Evolutionary conservation across 2,113 vertebrate genomes (phyloP), one percentile per base, ranked within the genome.

Genomic region (Syrrhaptes paradoxus): DNA sequence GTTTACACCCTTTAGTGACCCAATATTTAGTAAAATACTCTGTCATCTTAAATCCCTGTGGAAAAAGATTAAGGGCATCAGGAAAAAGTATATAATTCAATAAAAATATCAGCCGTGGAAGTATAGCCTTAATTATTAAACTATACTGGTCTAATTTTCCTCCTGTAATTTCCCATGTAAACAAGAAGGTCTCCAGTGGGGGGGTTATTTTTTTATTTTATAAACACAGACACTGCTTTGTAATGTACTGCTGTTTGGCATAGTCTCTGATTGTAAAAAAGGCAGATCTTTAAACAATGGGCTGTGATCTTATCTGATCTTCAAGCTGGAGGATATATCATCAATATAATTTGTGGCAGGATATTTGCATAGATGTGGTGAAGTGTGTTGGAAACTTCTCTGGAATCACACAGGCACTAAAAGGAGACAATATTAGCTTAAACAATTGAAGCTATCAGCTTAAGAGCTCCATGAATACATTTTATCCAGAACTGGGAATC

Each of bases 301-400:
- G 48, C 68, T 81, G 31, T 67, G 76, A 89, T 94, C 55, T 74
- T 93, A 93, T 71, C 94, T 95, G 80, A 71, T 75, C 65, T 83
- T 18, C 68, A 86, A 68, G 65, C 61, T 95, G 76, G 43, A 87
- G 46, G 43, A 74, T 71, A 15, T 73, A 71, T 74, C 43, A 70
- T 71, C 72, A 22, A 74, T 85, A 29, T 88, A 80, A 78, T 90
- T 91, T 83, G 75, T 86, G 48, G 59, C 71, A 95, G 48, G 32
- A 32, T 88, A 90, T 83, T 93, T 94, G 61, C 59, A 65, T 84
- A 86, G 72, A 43, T 43, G 21, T 71, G 38, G 63, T 80, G 72
- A 81, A 45, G 28, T 59, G 13, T 76, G 43, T 66, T 85, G 72
- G 54, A 83, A 95, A 74, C 78, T 74, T 26, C 36, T 83, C 51